A percentile compares a stretch with the other conserved stretches of the same genome.
These are phyloP conservation scores for Lontra canadensis DNA, from an alignment of 2,113 vertebrate species.

Conservation along the genomic window DNA sequence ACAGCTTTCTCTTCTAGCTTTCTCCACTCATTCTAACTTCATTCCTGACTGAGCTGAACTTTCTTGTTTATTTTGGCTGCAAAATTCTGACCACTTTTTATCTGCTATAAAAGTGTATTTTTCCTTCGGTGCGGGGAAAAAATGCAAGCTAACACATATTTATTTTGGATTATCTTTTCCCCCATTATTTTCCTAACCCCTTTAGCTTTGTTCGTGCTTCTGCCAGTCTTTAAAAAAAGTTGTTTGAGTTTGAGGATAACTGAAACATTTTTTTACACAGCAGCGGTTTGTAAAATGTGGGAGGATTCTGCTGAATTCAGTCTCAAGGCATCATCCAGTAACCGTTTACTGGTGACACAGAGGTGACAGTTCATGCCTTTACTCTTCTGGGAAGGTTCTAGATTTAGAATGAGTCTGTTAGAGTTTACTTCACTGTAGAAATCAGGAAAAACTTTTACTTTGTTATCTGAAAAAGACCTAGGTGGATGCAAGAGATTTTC, in stretches of 20 bases:
- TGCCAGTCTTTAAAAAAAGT: background rate
- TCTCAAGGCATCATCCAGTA: background rate
- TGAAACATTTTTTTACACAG: background rate
- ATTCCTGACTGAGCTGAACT: constrained; percentile 40
- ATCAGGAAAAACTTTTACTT: background rate
- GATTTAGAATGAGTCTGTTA: background rate
- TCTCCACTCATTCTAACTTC: constrained; percentile 42
- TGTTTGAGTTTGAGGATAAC: background rate
- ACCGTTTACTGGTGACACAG: background rate
- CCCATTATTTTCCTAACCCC: constrained; percentile 44
- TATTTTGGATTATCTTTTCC: constrained; percentile 30
- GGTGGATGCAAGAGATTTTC: background rate
- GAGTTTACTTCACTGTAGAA: background rate
- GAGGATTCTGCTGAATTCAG: background rate
- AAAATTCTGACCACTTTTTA: constrained; percentile 38
- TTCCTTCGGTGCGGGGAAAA: constrained; percentile 31
- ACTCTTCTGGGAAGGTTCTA: background rate
- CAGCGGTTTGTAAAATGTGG: constrained; percentile 9
- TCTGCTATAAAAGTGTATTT: constrained; percentile 57
- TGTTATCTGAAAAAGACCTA: background rate
- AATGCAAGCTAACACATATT: constrained; percentile 25
- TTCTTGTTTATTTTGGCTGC: constrained; percentile 56
- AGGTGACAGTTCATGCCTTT: background rate
- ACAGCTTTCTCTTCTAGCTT: constrained; percentile 30
- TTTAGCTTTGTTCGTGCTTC: constrained; percentile 8